A percentile compares a stretch with the other conserved stretches of the same genome.
phyloP scores from a whole-genome alignment of 2,113 vertebrate species.

The Pungitius pungitius region DNA sequence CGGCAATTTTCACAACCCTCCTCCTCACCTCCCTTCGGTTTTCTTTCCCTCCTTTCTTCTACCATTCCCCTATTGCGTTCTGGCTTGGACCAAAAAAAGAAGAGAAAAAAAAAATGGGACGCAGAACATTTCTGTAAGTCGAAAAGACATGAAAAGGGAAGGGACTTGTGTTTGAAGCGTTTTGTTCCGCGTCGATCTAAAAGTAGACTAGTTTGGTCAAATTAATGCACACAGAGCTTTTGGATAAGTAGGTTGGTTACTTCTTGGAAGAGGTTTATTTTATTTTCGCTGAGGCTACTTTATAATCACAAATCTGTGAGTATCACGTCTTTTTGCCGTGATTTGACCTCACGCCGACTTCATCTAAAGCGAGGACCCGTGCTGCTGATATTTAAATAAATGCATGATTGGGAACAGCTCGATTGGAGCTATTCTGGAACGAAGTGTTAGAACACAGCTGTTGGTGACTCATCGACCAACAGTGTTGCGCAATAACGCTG shows the following conservation, averaged over 20 bases:
- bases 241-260: neutral
- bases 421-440: slow-evolving; percentile 47
- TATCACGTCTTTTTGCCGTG: slow-evolving; percentile 23
- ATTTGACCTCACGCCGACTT: slow-evolving; percentile 48
- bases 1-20: slow-evolving; percentile 80
- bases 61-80: slow-evolving; percentile 57
- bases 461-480: slow-evolving; percentile 49
- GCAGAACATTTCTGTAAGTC: slow-evolving; percentile 44
- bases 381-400: slow-evolving; percentile 47
- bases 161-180: slow-evolving; percentile 3
- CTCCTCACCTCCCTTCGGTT: slow-evolving; percentile 73
- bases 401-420: slow-evolving; percentile 8
- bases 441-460: slow-evolving; percentile 47
- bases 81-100: slow-evolving; percentile 32
- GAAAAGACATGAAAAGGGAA: slow-evolving; percentile 28
- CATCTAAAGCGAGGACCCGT: slow-evolving; percentile 44
- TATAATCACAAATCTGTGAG: slow-evolving; percentile 20
- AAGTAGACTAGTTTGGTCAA: neutral
- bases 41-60: slow-evolving; percentile 71
- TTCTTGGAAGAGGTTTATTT: neutral
- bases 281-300: neutral
- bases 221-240: neutral
- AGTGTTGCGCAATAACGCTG: slow-evolving; percentile 29
- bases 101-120: slow-evolving; percentile 22
- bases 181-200: neutral